Percentiles rank a stretch among this genome's conserved stretches.
These are phyloP conservation scores for Ageneiosus marmoratus DNA, from an alignment of 2,113 vertebrate species.

Conservation along the genomic window DNA sequence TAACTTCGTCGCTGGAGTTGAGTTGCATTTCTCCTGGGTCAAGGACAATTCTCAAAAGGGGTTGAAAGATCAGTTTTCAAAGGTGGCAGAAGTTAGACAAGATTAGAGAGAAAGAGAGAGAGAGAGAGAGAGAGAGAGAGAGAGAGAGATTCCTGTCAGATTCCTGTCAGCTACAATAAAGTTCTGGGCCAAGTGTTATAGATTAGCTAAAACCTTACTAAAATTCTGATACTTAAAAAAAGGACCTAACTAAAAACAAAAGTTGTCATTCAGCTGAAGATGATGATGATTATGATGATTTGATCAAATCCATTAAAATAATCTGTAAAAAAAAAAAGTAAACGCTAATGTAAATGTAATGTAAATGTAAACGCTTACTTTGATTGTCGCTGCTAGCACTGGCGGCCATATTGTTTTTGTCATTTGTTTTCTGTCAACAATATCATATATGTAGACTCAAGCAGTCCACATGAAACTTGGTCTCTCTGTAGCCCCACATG, in stretches of 20 bases:
- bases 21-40: conserved; percentile 28
- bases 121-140: background rate
- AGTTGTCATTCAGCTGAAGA: background rate
- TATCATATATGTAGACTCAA: too few species aligned
- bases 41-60: conserved; percentile 3
- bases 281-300: background rate
- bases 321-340: background rate
- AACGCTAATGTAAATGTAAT: too few species aligned
- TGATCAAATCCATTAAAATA: background rate
- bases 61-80: conserved; percentile 20
- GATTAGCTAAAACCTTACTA: background rate
- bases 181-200: background rate
- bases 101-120: background rate
- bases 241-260: background rate
- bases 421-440: too few species aligned
- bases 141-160: background rate
- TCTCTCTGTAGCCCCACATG: too few species aligned
- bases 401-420: too few species aligned
- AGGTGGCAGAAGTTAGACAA: background rate
- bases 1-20: conserved; percentile 23
- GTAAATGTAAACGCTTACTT: too few species aligned
- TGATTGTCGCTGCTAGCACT: too few species aligned
- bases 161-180: background rate
- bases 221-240: too few species aligned
- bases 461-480: too few species aligned